These are phyloP conservation scores for Megalurothrips usitatus DNA, from an alignment of 2,888 invertebrate species.

Conservation along the genomic window DNA sequence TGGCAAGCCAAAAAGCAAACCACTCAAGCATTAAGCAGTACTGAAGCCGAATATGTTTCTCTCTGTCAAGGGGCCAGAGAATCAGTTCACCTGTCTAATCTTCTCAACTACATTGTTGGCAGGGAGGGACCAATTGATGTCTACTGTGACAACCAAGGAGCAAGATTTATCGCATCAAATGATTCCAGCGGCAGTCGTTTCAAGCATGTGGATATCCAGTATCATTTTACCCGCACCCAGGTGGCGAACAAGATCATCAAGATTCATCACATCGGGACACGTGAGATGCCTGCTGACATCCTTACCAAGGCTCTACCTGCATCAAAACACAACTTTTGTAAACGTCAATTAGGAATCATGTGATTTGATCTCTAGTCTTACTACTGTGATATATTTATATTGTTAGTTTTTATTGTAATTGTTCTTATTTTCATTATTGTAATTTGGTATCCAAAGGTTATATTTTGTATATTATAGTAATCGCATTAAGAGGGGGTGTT, in stretches of 20 bases:
- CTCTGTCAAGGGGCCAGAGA: not conserved
- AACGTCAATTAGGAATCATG: not conserved
- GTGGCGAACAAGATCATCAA: not conserved
- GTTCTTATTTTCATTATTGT: not conserved
- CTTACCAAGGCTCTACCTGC: not conserved
- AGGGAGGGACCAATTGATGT: not conserved
- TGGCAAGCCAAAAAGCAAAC: not conserved
- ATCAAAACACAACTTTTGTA: not conserved
- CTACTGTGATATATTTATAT: not conserved
- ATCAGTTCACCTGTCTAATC: not conserved
- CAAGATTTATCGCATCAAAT: not conserved
- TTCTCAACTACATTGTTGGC: not conserved
- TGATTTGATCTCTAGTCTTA: not conserved
- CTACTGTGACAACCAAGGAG: not conserved
- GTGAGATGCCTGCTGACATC: not conserved
- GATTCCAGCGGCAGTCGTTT: not conserved
- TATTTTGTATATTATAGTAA: no score
- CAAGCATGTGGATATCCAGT: not conserved
- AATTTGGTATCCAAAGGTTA: not conserved
- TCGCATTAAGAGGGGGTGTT: no score
- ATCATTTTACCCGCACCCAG: not conserved
- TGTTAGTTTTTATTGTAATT: not conserved
- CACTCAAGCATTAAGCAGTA: not conserved
- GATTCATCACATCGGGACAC: not conserved
- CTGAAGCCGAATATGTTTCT: not conserved